phyloP scores from a whole-genome alignment of 2,113 vertebrate species.

The Aramus guarauna region DNA sequence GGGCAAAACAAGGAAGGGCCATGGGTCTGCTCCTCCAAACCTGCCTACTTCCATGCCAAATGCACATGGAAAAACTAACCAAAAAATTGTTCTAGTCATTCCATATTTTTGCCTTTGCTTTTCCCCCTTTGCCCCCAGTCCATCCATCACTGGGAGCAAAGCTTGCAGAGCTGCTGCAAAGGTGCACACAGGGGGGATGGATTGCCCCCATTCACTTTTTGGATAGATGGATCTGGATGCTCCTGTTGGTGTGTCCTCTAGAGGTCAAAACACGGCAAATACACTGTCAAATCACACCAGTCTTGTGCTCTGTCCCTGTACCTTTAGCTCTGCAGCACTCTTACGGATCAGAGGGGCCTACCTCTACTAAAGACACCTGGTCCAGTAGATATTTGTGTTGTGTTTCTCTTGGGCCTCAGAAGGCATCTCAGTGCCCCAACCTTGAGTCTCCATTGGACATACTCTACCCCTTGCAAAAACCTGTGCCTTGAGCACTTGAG shows the following conservation, averaged over 20 bases:
- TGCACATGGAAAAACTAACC: not conserved
- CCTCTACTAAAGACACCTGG: not conserved
- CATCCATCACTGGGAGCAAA: not conserved
- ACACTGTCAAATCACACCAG: accelerated
- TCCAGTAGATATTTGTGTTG: not conserved
- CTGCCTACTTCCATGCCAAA: not conserved
- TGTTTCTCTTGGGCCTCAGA: not conserved
- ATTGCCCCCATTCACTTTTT: not conserved
- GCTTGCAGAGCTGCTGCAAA: not conserved
- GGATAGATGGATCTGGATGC: not conserved
- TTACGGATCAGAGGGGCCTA: not conserved
- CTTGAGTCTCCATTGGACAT: accelerated
- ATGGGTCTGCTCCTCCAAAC: not conserved
- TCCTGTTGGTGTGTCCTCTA: not conserved
- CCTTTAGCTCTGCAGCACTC: not conserved
- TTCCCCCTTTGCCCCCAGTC: not conserved
- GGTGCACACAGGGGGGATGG: accelerated
- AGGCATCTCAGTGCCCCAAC: not conserved
- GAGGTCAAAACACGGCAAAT: not conserved
- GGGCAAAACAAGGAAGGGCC: not conserved
- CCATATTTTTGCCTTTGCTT: not conserved
- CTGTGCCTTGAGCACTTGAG: not conserved
- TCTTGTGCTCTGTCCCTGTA: not conserved
- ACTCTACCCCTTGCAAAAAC: not conserved
- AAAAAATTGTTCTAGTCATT: not conserved